Evolutionary conservation across 2,113 vertebrate species (phyloP), one percentile per base, ranked within the genome.

Genomic region (Elephas maximus): DNA sequence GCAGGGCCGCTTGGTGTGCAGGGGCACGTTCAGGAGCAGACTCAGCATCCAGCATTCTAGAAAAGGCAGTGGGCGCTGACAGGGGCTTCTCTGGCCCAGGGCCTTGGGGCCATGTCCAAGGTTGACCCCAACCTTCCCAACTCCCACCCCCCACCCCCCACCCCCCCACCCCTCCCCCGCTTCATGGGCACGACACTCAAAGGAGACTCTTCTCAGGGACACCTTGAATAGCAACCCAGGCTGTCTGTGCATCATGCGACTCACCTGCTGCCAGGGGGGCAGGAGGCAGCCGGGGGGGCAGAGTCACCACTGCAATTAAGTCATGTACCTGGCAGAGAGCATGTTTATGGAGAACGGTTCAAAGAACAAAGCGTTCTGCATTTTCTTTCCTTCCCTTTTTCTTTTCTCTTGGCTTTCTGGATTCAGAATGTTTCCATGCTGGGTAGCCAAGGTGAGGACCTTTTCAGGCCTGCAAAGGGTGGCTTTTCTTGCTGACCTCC

Each of bases 301-400:
- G 87, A 88, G 93, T 67, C 67, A 26, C 82, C 96, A 91, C 81
- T 33, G 5, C 1, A 1, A 73, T 45, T 26, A n/a, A 83, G 80
- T 78, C 94, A 53, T 8, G 2, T 48, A 94, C 95, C 95, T 94
- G 92, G 92, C 45, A 3, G 89, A 96, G 88, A 6, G 45, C 12
- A 48, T 24, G 60, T 83, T 97, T 28, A 0, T 77, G 83, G 9
- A 12, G 88, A 96, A 48, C 0, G 0, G 24, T 71, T 79, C 0
- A 0, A 83, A 81, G 95, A 98, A 96, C 94, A 97, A 94, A 98
- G 95, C 45, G n/a, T 84, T 90, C 86, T 91, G 69, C 82, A 1
- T 24, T 33, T 69, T 62, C 76, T 83, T 67, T 71, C 24, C 57
- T 57, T n/a, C 9, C 30, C n/a, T 21, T 87, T 62, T 77, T 30